Base-by-base conservation (phyloP, 1,140 invertebrate species). In the Hylaeus anthracinus region DNA sequence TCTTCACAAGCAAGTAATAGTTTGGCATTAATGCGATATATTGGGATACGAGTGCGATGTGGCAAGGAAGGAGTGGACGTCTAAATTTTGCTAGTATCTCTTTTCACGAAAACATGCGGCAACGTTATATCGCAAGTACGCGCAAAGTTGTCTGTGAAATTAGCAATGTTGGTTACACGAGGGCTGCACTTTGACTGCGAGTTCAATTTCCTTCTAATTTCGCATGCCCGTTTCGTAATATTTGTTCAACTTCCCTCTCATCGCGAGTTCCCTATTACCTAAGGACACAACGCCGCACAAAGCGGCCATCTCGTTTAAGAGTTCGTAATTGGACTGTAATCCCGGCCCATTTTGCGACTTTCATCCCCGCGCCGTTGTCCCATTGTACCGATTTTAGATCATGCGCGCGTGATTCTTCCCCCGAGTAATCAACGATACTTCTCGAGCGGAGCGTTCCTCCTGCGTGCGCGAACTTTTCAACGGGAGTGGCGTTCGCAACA, bases 271-370 rank as follows among this genome's bases (percentile, higher is more conserved):
- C 26, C 26, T 26, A 26, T 26, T 26, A 26, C 26, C 26, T 39
- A 43, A 56, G 45, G 10, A 39, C 39, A 64, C 15, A 63, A 58
- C 60, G 64, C 51, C 37, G 56, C 39, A 53, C 51, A 72, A 78
- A 72, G 41, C 26, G 51, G 39, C 39, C 61, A 56, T 73, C 66
- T 63, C 53, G 39, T 79, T 83, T 71, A 79, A 71, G 53, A 74
- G 55, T 67, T 70, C 53, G 10, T 83, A 84, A 83, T 84, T 79
- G 53, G n/a, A 79, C 43, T 43, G 72, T 82, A 82, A 84, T 82
- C 56, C 56, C 43, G 10, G 26, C 15, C 15, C 45, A 61, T 61
- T 82, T 64, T 41, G 69, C 61, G 53, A 48, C n/a, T 60, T 45
- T 55, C 4, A 48, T 58, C 37, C 41, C 37, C 41, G 26, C 14